A percentile compares a stretch with the other conserved stretches of the same genome.
phyloP scores from a whole-genome alignment of 2,797 vertebrate genomes.

The Leuciscus waleckii region DNA sequence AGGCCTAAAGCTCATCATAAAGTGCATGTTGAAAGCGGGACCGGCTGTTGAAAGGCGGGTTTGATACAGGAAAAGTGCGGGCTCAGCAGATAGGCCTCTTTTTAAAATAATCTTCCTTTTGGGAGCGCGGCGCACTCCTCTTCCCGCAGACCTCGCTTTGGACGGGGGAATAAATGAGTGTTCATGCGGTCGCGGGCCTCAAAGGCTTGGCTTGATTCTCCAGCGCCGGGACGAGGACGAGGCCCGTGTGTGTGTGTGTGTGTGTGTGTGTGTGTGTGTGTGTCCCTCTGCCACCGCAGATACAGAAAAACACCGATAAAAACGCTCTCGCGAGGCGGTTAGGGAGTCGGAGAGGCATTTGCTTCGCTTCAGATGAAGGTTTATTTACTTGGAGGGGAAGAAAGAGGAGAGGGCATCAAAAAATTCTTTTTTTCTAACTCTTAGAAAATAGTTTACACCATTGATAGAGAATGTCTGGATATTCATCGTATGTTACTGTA shows the following conservation, averaged over 20 bases:
- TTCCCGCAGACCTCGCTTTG: slow-evolving; percentile 45
- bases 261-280: neutral
- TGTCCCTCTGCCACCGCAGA: slow-evolving; percentile 9
- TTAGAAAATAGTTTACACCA: no score
- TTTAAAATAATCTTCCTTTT: slow-evolving; percentile 57
- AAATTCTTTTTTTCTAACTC: no score
- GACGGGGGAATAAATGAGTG: slow-evolving; percentile 56
- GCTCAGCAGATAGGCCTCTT: slow-evolving; percentile 70
- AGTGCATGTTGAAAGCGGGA: slow-evolving; percentile 37
- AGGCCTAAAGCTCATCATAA: slow-evolving; percentile 44
- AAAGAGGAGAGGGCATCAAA: slow-evolving; percentile 40
- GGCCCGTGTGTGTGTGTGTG: neutral
- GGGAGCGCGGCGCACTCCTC: slow-evolving; percentile 38
- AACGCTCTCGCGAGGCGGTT: neutral
- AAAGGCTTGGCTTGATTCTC: slow-evolving; percentile 47
- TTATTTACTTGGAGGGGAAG: slow-evolving; percentile 36
- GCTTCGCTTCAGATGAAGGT: slow-evolving; percentile 44
- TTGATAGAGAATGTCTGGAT: no score
- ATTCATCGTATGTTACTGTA: no score
- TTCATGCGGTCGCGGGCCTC: slow-evolving; percentile 28
- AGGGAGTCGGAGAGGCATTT: slow-evolving; percentile 21
- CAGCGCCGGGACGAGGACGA: slow-evolving; percentile 10
- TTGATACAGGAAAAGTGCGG: slow-evolving; percentile 68
- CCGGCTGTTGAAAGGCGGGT: slow-evolving; percentile 48
- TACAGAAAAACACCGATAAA: slow-evolving; percentile 47